Evolutionary conservation across 2,888 invertebrate genomes (phyloP), one percentile per base, ranked within the genome.

Genomic region (Trypoxylon attenuatum): DNA sequence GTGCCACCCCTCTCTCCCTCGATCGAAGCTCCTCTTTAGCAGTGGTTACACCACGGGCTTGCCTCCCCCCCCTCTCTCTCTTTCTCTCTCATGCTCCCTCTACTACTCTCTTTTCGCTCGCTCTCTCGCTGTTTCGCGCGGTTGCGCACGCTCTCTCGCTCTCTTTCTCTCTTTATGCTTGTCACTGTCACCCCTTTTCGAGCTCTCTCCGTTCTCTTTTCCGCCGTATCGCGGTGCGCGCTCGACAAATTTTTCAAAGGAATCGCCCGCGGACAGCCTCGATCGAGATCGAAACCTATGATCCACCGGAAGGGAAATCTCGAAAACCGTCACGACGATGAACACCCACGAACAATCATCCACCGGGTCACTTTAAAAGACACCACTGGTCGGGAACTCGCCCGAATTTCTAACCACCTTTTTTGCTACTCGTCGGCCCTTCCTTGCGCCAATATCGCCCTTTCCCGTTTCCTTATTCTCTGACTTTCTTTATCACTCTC

Each of bases 41-140:
- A 84, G 85, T 86, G 85, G 85, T 82, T 82, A 87, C 87, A 91
- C 73, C 71, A 74, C 91, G 91, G 70, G 39, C 64, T 73, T 51
- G 33, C 47, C 71, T 61, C 58, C 58, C 54, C 67, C 45, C 42
- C 63, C 56, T 49, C 55, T 54, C 52, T 45, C 57, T 16, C 51
- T 33, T 18, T 29, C 13, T 15, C 46, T 43, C 23, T 39, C 6
- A 41, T 56, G 45, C 29, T 16, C 18, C 39, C 27, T 5, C 29
- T 27, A 15, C 42, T 45, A 43, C 45, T 21, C 18, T 29, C 50
- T 19, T 42, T 25, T 15, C 51, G 22, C 23, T 43, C 38, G 38
- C 39, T 57, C 56, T 55, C 39, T 55, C 27, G 18, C 27, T 25
- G 22, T 51, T 33, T 61, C 45, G 46, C 55, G 42, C 42, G 23